These are phyloP conservation scores for Callionymus lyra DNA, from an alignment of 2,113 vertebrate genomes.

Conservation along the genomic window DNA sequence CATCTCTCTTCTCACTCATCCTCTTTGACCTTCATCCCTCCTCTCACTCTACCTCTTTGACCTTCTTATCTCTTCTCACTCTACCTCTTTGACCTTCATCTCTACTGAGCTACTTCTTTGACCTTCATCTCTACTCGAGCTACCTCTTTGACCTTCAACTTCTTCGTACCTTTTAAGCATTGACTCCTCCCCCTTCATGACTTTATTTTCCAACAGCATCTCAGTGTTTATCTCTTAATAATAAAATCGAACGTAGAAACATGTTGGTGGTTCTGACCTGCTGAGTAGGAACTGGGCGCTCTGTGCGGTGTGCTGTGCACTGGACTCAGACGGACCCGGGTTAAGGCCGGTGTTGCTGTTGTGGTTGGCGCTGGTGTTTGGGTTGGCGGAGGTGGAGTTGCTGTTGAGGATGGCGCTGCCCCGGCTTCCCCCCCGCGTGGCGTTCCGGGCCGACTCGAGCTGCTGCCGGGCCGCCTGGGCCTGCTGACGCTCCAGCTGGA, in stretches of 20 bases:
- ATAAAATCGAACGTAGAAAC: not conserved
- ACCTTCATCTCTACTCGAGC: too few species aligned
- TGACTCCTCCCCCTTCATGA: too few species aligned
- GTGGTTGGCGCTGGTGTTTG: constrained; percentile 76
- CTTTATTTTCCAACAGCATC: too few species aligned
- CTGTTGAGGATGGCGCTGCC: constrained; percentile 83
- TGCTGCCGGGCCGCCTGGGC: constrained; percentile 94
- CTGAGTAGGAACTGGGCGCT: constrained; percentile 96
- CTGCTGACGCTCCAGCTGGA: constrained; percentile 93
- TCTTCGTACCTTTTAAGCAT: too few species aligned
- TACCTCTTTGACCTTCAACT: too few species aligned
- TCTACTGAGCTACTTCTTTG: too few species aligned
- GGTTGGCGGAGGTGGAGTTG: constrained; percentile 73
- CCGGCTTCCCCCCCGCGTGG: constrained; percentile 79
- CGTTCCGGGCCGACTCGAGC: constrained; percentile 90
- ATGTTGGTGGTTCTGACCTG: constrained; percentile 65
- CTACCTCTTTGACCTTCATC: too few species aligned
- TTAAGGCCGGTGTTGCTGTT: constrained; percentile 73
- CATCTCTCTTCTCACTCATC: too few species aligned
- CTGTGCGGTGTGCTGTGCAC: constrained; percentile 59
- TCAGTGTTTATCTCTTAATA: too few species aligned
- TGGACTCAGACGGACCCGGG: constrained; percentile 42
- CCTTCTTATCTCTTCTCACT: too few species aligned
- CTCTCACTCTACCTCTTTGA: too few species aligned
- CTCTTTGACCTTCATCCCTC: too few species aligned